A percentile compares a stretch with the other conserved stretches of the same genome.
Evolutionary conservation across 2,888 invertebrate species (phyloP).

Genomic region (Apodemia zela): DNA sequence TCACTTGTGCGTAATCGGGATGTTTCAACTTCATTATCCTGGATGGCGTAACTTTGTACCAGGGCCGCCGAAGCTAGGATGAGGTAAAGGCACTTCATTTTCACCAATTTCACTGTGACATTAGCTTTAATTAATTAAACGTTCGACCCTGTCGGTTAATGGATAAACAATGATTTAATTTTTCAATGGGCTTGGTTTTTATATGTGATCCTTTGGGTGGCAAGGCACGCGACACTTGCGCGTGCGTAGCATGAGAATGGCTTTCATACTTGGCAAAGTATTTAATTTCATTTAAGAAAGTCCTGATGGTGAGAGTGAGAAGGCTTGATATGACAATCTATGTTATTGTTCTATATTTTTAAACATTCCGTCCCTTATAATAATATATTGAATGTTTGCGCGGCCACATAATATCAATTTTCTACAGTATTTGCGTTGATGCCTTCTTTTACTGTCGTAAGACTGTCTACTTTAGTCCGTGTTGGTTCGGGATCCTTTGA

Average conservation of each 20-base stretch:
- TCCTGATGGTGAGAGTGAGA: conserved; percentile 71
- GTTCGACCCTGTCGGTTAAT: conserved; percentile 69
- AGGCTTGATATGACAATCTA: conserved; percentile 30
- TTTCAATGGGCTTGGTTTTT: conserved; percentile 84
- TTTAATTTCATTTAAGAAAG: conserved; percentile 77
- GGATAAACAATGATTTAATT: conserved; percentile 79
- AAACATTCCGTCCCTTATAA: conserved; percentile 8
- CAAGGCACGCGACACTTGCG: conserved; percentile 63
- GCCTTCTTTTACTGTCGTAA: too few species aligned
- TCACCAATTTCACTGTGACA: conserved; percentile 61
- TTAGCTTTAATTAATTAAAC: conserved; percentile 71
- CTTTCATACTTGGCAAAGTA: conserved; percentile 68
- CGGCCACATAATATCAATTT: neutral
- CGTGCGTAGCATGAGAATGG: conserved; percentile 59
- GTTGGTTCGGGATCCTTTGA: too few species aligned
- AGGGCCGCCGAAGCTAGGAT: conserved; percentile 75
- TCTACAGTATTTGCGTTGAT: too few species aligned
- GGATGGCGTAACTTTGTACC: conserved; percentile 69
- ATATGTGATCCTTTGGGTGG: conserved; percentile 81
- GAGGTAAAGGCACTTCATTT: conserved; percentile 76
- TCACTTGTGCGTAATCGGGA: conserved; percentile 83
- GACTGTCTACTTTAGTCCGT: too few species aligned
- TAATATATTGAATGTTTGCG: neutral
- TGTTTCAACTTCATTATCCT: conserved; percentile 79
- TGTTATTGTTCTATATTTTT: conserved; percentile 10